Base-by-base conservation (phyloP, 2,888 invertebrate species). In the Drosophila nr. perissopoda region DNA sequence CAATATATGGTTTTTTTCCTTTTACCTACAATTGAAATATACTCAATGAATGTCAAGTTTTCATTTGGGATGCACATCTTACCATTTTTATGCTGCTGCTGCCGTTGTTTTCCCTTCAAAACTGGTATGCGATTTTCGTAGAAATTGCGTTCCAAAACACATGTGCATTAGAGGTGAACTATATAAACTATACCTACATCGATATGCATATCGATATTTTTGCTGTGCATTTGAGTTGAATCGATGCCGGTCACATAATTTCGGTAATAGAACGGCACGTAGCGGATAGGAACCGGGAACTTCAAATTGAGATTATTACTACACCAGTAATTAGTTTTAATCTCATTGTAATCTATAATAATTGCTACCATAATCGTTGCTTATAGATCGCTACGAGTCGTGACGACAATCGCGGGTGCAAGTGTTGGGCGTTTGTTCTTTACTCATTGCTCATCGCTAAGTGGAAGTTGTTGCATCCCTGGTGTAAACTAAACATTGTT, bases 1-100 rank as follows among this genome's bases (percentile, higher is more conserved):
- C 97, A 87, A 99, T 98, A 91, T 98, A 99, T 91, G 91, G 60
- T 52, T 91, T 93, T 66, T 92, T 93, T 4, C 89, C 80, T 70
- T 93, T 93, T 0, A 87, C 93, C 93, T 93, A 34, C 0, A 61
- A 59, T 34, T 34, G 0, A 34, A 66, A 58, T 58, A 13, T 0
- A 25, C 1, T 21, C 8, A 16, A n/a, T 34, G 21, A 1, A 31
- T 48, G 3, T 2, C 2, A 10, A 2, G 18, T 1, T 8, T 10
- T 36, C 10, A 10, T 10, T n/a, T 13, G 25, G 0, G 21, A 1
- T 25, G 3, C 4, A n/a, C 11, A 45, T 18, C 1, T 73, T 78
- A 78, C 78, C 78, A 78, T 78, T 63, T 65, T 73, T 21, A 34
- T 1, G 10, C 18, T 33, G 45, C 1, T 56, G 29, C 4, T 33